Evolutionary conservation across 2,888 invertebrate genomes (phyloP).

Genomic region (Scaptomyza parva): DNA sequence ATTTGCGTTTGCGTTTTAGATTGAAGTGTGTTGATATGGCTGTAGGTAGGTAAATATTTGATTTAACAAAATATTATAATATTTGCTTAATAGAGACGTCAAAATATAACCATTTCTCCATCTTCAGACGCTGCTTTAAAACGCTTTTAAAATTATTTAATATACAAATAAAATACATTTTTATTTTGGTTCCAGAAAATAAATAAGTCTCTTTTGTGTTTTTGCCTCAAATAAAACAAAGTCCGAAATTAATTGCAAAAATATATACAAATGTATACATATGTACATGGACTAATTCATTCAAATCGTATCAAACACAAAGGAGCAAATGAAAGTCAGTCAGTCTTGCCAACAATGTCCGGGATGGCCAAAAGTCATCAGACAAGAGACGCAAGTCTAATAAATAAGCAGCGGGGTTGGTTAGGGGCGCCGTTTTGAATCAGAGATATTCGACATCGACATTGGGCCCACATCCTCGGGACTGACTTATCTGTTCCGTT

Average conservation of each 20-base stretch:
- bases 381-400: slow-evolving; percentile 35
- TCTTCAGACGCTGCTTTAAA: too few relatives aligned
- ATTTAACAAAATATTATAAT: too few relatives aligned
- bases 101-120: too few relatives aligned
- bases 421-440: slow-evolving; percentile 48
- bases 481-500: slow-evolving; percentile 58
- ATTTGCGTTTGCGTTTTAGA: slow-evolving; percentile 39
- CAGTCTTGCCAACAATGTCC: background rate
- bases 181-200: background rate
- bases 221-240: background rate
- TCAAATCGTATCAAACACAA: too few relatives aligned
- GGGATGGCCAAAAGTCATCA: slow-evolving; percentile 7
- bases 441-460: slow-evolving; percentile 60
- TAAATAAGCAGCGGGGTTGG: slow-evolving; percentile 49
- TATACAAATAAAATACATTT: too few relatives aligned
- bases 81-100: background rate
- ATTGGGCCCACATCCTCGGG: slow-evolving; percentile 63
- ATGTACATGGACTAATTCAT: too few relatives aligned
- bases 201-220: background rate
- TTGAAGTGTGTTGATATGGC: slow-evolving; percentile 11
- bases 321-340: too few relatives aligned
- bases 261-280: background rate
- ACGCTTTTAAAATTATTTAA: too few relatives aligned
- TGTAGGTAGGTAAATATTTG: background rate
- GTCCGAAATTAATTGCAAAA: slow-evolving; percentile 19